Evolutionary conservation across 2,113 vertebrate genomes (phyloP), one percentile per base, ranked within the genome.

Genomic region (Pan troglodytes): DNA sequence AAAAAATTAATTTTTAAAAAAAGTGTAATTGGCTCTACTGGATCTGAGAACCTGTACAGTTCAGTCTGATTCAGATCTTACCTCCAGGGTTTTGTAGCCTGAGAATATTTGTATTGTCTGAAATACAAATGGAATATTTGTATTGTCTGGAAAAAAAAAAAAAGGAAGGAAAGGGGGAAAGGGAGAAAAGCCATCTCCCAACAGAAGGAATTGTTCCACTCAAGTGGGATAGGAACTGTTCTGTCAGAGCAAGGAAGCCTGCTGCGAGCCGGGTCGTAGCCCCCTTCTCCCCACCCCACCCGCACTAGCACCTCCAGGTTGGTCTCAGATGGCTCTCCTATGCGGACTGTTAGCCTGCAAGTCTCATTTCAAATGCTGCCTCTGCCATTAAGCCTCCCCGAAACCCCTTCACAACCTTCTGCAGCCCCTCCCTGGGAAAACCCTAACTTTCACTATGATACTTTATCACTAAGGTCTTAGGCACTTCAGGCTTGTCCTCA

Each of bases 21-120:
- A 32, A 38, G 8, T 78, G 16, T 70, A 20, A n/a, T 32, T 61
- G 59, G 43, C 8, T 83, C 55, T 80, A 50, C 12, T 48, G 11
- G 23, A 70, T 72, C 61, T 80, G 25, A 97, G 43, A 89, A 68
- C 18, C 73, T 27, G 1, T 61, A 67, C 43, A 79, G 81, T 1
- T 97, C 93, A 88, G 12, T 70, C 2, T 57, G 81, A 95, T n/a
- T 95, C 55, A 76, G 48, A 83, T 38, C 61, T 83, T 91, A 25
- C 82, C 43, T 38, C 76, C 52, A 73, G 45, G 45, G 8, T n/a
- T 59, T 80, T 95, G 93, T 13, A 91, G 82, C 32, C 38, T 90
- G 43, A 88, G 72, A 90, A 94, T 48, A 93, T 30, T 27, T 57
- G 8, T 57, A 89, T 52, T 61, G n/a, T 80, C 22, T 17, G 73